phyloP scores from a whole-genome alignment of 2,797 vertebrate species.

The Bradypodion ventrale region DNA sequence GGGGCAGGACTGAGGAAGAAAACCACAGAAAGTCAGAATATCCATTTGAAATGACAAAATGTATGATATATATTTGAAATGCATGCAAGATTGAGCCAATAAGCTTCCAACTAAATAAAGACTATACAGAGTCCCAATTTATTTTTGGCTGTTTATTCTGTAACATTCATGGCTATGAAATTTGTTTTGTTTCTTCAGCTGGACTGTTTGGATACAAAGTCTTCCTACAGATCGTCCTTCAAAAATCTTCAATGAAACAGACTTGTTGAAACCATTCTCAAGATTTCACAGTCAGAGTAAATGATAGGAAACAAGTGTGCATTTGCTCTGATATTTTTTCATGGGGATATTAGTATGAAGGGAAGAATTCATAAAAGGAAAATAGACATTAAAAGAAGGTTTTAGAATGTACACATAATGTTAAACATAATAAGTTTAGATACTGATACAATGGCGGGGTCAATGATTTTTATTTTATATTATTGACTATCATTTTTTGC shows the following conservation, averaged over 20 bases:
- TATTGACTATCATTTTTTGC: too few species aligned
- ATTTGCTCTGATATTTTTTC: not conserved
- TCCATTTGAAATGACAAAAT: slow-evolving; percentile 19
- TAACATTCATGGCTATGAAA: not conserved
- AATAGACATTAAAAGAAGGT: not conserved
- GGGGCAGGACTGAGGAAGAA: not conserved
- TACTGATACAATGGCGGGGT: not conserved
- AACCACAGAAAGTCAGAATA: not conserved
- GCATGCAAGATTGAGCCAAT: not conserved
- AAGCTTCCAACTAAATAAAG: not conserved
- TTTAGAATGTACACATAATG: not conserved
- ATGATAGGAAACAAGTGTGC: slow-evolving; percentile 17
- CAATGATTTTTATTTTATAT: not conserved
- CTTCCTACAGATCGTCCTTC: not conserved
- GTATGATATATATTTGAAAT: not conserved
- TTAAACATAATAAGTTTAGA: not conserved
- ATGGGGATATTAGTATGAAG: not conserved
- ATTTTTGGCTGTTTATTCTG: not conserved
- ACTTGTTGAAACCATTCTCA: not conserved
- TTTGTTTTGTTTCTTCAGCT: not conserved
- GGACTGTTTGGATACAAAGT: not conserved
- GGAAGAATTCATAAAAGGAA: slow-evolving; percentile 3
- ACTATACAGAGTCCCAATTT: not conserved
- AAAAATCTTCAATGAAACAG: slow-evolving; percentile 25
- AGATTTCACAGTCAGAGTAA: slow-evolving; percentile 15